Evolutionary conservation across 2,888 invertebrate species (phyloP).

Genomic region (Parnassius orleans): DNA sequence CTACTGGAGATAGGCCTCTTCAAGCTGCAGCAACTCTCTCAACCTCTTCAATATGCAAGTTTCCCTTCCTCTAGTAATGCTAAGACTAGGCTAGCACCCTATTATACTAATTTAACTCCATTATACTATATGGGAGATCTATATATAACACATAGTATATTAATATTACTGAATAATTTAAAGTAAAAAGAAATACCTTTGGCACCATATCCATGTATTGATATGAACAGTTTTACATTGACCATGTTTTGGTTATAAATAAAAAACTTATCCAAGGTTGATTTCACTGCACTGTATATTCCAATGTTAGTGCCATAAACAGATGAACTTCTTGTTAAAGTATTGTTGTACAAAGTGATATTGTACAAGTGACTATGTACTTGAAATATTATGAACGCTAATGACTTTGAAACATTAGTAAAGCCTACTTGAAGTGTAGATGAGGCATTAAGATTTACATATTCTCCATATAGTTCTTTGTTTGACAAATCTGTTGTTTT

Average conservation of each 20-base stretch:
- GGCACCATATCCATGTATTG: conserved; percentile 74
- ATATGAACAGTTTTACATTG: conserved; percentile 63
- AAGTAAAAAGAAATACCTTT: conserved; percentile 58
- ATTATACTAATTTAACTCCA: too few species aligned
- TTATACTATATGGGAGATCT: too few species aligned
- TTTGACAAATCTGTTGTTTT: conserved; percentile 45
- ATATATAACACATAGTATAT: too few species aligned
- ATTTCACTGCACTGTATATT: conserved; percentile 55
- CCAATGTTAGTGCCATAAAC: conserved; percentile 84
- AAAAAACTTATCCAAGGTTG: conserved; percentile 52
- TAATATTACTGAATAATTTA: neutral
- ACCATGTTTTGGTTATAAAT: conserved; percentile 64
- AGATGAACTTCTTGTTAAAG: conserved; percentile 43
- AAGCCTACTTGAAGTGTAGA: conserved; percentile 62
- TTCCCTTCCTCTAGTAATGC: too few species aligned
- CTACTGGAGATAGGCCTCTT: too few species aligned
- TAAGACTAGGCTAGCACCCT: too few species aligned
- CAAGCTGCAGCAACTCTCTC: too few species aligned
- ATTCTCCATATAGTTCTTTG: conserved; percentile 55
- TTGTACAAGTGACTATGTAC: conserved; percentile 82
- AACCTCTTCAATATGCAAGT: too few species aligned
- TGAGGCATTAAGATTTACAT: conserved; percentile 44
- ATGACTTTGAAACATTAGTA: conserved; percentile 57
- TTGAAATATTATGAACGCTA: conserved; percentile 83
- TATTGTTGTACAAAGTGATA: conserved; percentile 76